Evolutionary conservation across 2,888 invertebrate genomes (phyloP), one percentile per base, ranked within the genome.

Genomic region (Megalurothrips usitatus): DNA sequence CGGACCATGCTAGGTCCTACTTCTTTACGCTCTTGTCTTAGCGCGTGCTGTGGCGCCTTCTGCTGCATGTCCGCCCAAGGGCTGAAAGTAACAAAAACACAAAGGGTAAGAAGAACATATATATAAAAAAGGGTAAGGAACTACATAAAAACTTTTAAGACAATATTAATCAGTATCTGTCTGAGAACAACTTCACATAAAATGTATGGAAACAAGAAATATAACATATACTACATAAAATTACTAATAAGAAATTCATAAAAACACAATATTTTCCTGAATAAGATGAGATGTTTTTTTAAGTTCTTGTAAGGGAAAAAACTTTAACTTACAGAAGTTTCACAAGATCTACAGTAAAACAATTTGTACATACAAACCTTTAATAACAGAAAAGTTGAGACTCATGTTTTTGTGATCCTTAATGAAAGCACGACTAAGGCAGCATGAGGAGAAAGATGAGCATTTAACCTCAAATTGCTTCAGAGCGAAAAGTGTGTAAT

Each of bases 21-120:
- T 43, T 85, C 83, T 80, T 84, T 85, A 80, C 84, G 83, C 43
- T 85, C 84, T 78, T 84, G 82, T 47, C 52, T 78, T 79, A 48
- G 81, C 81, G 80, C 75, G 82, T 43, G 79, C 82, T 80, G 82
- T 81, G 81, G 78, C 80, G 63, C 58, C 81, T 81, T 79, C 82
- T 80, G 80, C 80, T 82, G 26, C 82, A 28, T 17, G 83, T 19
- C 34, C 63, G 28, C 47, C 49, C 47, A 79, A 79, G 52, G 48
- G 58, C 49, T 34, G 49, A n/a, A 79, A 79, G 12, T 43, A 23
- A 11, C 14, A 79, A 34, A 26, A 23, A 19, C 26, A 34, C 34
- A 11, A 11, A 79, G 2, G 34, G 2, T 43, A 43, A 43, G 34
- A 43, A 43, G 34, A 43, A 43, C 6, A 43, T 4, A 43, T 4